Evolutionary conservation across 64 coral and sea anemone genomes (phyloP).

Genomic region (Acropora tenuis): DNA sequence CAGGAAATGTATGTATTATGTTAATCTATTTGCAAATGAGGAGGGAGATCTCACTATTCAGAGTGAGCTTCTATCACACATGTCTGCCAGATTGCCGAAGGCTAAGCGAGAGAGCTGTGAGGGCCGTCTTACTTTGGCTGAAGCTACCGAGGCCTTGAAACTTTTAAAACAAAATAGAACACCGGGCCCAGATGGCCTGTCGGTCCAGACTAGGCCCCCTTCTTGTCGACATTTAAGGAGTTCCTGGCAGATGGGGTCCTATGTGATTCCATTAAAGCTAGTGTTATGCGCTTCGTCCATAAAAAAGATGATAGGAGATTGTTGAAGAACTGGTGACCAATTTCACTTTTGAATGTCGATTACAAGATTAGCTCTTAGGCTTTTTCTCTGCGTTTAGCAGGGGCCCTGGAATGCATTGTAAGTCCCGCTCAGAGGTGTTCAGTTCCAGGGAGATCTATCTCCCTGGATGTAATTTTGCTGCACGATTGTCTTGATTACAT

Average conservation of each 20-base stretch:
- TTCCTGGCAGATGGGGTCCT: background rate
- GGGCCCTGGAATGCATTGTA: no score
- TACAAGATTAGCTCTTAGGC: no score
- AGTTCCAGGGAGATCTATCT: background rate
- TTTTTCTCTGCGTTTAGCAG: no score
- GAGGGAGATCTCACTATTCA: background rate
- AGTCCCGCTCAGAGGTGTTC: background rate
- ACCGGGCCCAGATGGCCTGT: slow-evolving; percentile 50
- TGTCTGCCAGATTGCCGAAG: no score
- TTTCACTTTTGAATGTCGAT: no score
- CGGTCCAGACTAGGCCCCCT: slow-evolving; percentile 1
- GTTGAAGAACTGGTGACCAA: no score
- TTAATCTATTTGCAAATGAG: background rate
- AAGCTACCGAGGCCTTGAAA: background rate
- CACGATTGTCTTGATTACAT: background rate
- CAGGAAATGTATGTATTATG: background rate
- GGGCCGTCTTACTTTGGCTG: background rate
- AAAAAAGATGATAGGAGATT: no score
- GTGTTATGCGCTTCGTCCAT: background rate
- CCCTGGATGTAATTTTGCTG: background rate
- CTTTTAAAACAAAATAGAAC: background rate
- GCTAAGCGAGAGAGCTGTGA: background rate
- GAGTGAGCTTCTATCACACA: background rate
- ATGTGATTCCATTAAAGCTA: background rate
- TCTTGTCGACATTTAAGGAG: background rate